Percentiles rank a stretch among this genome's conserved stretches.
Conservation (phyloP, 2,797 vertebrate species). For the Acanthiza pusilla region DNA sequence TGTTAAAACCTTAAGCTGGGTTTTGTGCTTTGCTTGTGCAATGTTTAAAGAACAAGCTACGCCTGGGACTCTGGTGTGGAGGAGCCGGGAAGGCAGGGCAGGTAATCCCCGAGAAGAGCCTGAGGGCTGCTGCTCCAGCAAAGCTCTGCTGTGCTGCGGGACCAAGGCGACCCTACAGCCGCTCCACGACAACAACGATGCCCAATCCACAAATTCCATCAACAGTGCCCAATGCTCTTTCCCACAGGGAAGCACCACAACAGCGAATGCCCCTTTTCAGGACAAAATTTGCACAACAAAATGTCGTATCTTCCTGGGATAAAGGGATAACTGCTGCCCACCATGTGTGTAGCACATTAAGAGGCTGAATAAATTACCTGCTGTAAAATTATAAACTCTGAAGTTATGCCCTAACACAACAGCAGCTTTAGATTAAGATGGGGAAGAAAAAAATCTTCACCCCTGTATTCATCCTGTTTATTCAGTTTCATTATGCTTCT, state of each 20-base stretch:
- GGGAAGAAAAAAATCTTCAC: not conserved
- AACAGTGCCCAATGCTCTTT: accelerated
- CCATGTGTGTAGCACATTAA: accelerated
- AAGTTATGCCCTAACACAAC: not conserved
- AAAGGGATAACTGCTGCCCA: not conserved
- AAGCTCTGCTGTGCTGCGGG: not conserved
- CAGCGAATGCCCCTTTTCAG: not conserved
- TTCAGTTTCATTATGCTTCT: not conserved
- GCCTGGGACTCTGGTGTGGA: accelerated
- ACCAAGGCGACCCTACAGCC: accelerated
- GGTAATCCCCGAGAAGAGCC: accelerated
- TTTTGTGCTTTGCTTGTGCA: not conserved
- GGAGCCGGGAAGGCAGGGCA: not conserved
- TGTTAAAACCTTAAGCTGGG: not conserved
- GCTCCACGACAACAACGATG: accelerated
- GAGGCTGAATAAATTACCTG: not conserved
- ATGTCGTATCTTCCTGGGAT: accelerated
- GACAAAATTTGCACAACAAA: not conserved
- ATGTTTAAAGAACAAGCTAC: not conserved
- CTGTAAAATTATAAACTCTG: not conserved
- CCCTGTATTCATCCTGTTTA: not conserved
- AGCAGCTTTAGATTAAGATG: not conserved
- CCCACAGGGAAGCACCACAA: not conserved
- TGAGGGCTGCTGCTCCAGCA: not conserved
- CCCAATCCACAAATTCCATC: accelerated